Evolutionary conservation across 1,140 invertebrate species (phyloP).

Genomic region (Pantala flavescens): DNA sequence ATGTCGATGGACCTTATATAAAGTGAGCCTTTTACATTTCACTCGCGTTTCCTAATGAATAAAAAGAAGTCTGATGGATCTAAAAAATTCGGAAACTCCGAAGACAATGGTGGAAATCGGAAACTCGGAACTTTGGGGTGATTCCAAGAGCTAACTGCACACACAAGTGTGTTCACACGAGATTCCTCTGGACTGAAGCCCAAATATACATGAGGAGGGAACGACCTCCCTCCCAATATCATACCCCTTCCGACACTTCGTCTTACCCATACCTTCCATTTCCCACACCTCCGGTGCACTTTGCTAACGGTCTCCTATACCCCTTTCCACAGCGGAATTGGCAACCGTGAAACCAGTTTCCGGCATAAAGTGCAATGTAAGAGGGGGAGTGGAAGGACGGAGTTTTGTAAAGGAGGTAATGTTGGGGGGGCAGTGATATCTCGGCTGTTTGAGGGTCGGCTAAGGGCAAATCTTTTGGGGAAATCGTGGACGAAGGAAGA

Average conservation of each 20-base stretch:
- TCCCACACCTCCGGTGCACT: neutral
- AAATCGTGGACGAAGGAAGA: too few relatives aligned
- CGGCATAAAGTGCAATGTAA: conserved; percentile 9
- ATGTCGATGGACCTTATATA: too few relatives aligned
- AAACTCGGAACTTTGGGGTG: neutral
- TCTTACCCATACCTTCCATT: neutral
- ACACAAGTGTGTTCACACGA: neutral
- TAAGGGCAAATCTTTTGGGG: neutral
- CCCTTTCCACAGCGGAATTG: neutral
- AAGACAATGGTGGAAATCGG: neutral
- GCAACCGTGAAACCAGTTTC: conserved; percentile 7
- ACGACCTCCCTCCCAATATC: neutral
- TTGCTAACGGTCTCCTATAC: neutral
- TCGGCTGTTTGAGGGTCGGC: neutral
- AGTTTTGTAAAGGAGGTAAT: neutral
- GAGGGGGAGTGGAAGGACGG: neutral
- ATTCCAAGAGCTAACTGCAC: conserved; percentile 4
- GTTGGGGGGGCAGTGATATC: neutral
- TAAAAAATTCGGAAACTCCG: neutral
- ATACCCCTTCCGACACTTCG: neutral
- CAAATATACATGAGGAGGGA: neutral
- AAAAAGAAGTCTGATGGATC: too few relatives aligned
- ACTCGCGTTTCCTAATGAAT: too few relatives aligned
- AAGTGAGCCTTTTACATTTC: too few relatives aligned
- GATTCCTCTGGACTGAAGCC: neutral